These are phyloP conservation scores for Pygoscelis antarcticus DNA, from an alignment of 2,113 vertebrate species.

Conservation along the genomic window DNA sequence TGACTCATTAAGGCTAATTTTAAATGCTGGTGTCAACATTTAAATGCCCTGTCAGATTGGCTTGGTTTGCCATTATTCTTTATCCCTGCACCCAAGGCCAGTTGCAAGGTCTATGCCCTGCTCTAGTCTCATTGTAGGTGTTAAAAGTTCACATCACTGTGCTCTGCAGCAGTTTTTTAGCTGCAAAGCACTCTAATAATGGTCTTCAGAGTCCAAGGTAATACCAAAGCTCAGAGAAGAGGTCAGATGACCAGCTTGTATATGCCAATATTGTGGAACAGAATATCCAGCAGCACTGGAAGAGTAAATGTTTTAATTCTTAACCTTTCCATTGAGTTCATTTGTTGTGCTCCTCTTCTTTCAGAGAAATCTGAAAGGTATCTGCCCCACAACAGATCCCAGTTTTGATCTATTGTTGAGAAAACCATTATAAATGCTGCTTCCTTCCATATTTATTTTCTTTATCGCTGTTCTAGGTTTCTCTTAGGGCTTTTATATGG, in stretches of 20 bases:
- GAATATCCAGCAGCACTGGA: not conserved
- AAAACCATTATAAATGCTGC: not conserved
- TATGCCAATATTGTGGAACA: not conserved
- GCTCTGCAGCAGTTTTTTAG: not conserved
- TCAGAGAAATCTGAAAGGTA: not conserved
- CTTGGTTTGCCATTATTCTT: constrained; percentile 8
- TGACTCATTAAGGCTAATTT: constrained; percentile 21
- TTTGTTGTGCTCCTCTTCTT: not conserved
- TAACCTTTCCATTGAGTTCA: not conserved
- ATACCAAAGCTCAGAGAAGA: not conserved
- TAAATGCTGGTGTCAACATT: not conserved
- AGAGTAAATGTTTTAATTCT: not conserved
- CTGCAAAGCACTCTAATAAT: not conserved
- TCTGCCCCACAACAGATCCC: not conserved
- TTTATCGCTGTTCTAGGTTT: not conserved
- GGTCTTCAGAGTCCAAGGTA: not conserved
- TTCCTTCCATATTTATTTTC: not conserved
- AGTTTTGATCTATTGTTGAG: not conserved
- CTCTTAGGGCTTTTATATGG: not conserved
- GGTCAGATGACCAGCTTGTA: not conserved
- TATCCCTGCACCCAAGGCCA: not conserved
- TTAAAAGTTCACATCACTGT: not conserved
- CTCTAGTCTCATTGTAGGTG: not conserved
- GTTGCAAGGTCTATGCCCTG: not conserved
- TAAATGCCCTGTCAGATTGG: not conserved